These are phyloP conservation scores for Tinea pellionella DNA, from an alignment of 2,888 invertebrate species.

Conservation along the genomic window DNA sequence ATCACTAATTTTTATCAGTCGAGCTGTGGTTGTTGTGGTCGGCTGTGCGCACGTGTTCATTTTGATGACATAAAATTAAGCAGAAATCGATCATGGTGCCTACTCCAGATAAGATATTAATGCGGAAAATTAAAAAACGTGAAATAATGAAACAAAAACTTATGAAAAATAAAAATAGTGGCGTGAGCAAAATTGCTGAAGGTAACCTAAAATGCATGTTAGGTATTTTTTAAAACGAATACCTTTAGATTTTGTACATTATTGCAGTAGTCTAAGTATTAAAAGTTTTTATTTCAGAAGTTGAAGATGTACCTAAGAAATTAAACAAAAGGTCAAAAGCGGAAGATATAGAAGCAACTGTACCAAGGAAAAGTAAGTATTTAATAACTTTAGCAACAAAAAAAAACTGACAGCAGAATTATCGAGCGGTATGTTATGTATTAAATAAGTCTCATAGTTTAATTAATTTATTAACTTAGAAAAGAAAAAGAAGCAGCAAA, in stretches of 20 bases:
- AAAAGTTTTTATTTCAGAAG: constrained; percentile 19
- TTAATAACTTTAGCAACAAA: too few species aligned
- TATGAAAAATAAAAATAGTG: constrained; percentile 53
- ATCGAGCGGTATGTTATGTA: too few species aligned
- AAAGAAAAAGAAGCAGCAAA: constrained; percentile 24
- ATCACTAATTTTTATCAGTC: neutral
- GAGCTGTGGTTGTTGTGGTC: neutral
- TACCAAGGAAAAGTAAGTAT: neutral
- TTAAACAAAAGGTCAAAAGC: constrained; percentile 31
- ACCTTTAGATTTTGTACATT: constrained; percentile 8
- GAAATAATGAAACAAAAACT: constrained; percentile 77
- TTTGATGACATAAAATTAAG: neutral
- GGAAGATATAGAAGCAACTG: neutral
- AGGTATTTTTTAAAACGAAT: constrained; percentile 20
- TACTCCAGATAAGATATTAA: constrained; percentile 76
- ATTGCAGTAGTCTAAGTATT: neutral
- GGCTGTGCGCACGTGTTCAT: neutral
- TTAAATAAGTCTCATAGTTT: too few species aligned
- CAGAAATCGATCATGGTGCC: constrained; percentile 48
- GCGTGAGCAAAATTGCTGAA: constrained; percentile 19
- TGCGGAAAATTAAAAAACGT: constrained; percentile 82
- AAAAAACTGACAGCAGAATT: too few species aligned
- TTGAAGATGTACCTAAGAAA: constrained; percentile 20
- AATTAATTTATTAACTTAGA: constrained; percentile 15
- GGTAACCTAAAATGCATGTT: constrained; percentile 22